These are phyloP conservation scores for Tauraco hartlaubi DNA, from an alignment of 2,797 vertebrate genomes.

Conservation along the genomic window DNA sequence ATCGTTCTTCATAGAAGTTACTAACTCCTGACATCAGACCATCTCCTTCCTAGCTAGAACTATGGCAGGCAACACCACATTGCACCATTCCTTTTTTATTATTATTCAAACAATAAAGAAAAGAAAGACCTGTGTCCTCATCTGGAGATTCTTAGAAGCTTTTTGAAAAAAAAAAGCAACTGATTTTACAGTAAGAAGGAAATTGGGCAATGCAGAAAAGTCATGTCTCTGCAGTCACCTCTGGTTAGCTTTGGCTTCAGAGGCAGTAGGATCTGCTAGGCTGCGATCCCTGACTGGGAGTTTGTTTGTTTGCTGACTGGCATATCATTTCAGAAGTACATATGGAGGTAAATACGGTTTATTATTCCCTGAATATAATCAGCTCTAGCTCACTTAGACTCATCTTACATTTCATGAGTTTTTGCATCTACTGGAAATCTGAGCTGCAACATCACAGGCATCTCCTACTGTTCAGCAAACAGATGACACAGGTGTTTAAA, in stretches of 20 bases:
- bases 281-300: not conserved
- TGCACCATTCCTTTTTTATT: rapidly evolving
- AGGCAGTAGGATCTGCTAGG: not conserved
- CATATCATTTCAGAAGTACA: not conserved
- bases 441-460: not conserved
- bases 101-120: not conserved
- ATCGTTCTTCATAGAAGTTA: not conserved
- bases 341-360: not conserved
- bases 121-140: not conserved
- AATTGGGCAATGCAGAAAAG: not conserved
- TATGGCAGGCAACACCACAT: not conserved
- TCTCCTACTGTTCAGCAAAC: not conserved
- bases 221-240: not conserved
- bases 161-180: not conserved
- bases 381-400: not conserved
- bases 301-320: not conserved
- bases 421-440: not conserved
- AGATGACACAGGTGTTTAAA: not conserved
- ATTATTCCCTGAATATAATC: not conserved
- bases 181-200: not conserved
- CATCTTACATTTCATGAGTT: not conserved
- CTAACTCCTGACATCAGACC: not conserved
- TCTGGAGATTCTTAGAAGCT: not conserved
- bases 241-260: not conserved
- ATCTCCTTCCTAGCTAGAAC: not conserved